A percentile compares a stretch with the other conserved stretches of the same genome.
Conservation (phyloP, 2,888 invertebrate genomes). For the Lasius fuliginosus region DNA sequence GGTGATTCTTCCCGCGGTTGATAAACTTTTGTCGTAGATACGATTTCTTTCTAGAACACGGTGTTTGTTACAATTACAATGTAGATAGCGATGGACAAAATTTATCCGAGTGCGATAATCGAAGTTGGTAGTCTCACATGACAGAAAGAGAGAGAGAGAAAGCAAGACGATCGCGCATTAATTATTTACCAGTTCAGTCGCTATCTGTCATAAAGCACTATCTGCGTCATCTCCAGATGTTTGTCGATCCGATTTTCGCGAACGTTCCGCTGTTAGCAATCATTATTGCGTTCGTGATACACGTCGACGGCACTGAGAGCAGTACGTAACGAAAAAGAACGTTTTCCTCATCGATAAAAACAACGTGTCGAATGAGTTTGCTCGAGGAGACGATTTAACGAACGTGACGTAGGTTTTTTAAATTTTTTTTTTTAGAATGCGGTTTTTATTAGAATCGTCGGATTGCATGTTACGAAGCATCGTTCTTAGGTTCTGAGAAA, state of each 20-base stretch:
- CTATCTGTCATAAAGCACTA: not conserved
- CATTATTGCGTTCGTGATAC: conserved; percentile 7
- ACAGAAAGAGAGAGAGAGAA: not conserved
- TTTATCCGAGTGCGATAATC: not conserved
- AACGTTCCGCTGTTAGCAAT: not conserved
- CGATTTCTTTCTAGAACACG: not conserved
- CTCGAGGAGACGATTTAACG: not conserved
- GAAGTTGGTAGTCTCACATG: not conserved
- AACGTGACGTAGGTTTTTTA: not conserved
- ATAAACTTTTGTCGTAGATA: not conserved
- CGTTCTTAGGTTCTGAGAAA: not conserved
- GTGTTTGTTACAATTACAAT: not conserved
- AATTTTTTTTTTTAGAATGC: not conserved
- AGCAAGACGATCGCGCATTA: conserved; percentile 7
- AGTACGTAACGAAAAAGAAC: not conserved
- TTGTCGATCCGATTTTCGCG: conserved; percentile 1
- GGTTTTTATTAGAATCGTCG: not conserved
- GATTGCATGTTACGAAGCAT: conserved; percentile 14
- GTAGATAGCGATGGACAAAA: not conserved
- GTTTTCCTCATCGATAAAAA: not conserved
- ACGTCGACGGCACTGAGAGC: conserved; percentile 1
- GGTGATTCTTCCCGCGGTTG: not conserved
- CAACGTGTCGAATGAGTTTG: not conserved
- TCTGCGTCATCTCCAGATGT: conserved; percentile 38
- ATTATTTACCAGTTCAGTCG: conserved; percentile 28